Evolutionary conservation across 1,140 invertebrate species (phyloP).

Genomic region (Lepidurus apus): DNA sequence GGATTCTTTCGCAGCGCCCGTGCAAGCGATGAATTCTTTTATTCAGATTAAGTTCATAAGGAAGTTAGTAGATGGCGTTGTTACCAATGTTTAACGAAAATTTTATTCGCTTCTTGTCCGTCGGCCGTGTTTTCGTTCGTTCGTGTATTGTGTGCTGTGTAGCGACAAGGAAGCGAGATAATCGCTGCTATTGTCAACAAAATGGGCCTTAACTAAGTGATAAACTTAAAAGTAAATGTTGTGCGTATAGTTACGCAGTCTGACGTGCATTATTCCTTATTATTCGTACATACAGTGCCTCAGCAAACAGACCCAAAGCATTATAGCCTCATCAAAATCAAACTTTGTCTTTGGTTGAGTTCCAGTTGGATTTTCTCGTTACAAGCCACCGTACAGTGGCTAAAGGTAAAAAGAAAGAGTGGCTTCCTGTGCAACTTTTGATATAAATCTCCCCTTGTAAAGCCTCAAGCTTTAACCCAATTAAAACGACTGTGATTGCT

Average conservation of each 20-base stretch:
- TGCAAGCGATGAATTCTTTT: too few species aligned
- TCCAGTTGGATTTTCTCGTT: too few species aligned
- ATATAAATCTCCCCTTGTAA: too few species aligned
- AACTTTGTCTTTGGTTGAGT: neutral
- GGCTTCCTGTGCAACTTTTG: too few species aligned
- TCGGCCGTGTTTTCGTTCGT: neutral
- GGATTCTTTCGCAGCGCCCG: too few species aligned
- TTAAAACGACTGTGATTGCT: too few species aligned
- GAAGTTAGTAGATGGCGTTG: neutral
- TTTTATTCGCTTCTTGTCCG: neutral
- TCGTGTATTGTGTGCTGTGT: neutral
- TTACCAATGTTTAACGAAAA: neutral
- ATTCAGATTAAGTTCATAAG: too few species aligned
- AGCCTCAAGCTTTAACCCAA: too few species aligned
- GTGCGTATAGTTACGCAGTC: neutral
- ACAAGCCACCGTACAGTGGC: too few species aligned
- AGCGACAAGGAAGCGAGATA: constrained; percentile 13
- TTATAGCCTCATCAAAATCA: neutral
- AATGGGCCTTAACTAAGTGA: constrained; percentile 21
- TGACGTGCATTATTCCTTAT: neutral
- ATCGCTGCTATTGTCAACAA: neutral
- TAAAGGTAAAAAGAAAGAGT: too few species aligned
- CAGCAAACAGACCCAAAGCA: neutral
- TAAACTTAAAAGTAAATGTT: neutral
- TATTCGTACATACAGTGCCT: neutral